Conservation (phyloP, 2,113 vertebrate genomes). For the Lanius collurio region DNA sequence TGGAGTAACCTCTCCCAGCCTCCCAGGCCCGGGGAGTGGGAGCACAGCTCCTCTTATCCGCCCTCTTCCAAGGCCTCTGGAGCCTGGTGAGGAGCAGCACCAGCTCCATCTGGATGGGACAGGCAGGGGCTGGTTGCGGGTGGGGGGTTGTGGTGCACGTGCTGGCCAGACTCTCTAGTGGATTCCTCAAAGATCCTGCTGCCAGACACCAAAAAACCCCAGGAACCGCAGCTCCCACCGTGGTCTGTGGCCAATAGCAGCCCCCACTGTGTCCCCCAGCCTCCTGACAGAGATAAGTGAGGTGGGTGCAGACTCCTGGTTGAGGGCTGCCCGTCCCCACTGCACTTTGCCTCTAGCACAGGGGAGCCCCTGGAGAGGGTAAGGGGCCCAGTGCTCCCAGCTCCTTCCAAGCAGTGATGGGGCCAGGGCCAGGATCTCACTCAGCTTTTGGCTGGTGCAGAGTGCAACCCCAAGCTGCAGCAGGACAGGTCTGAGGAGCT, state of each 20-base stretch:
- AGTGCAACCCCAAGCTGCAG: not conserved
- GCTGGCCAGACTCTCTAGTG: not conserved
- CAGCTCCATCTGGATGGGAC: constrained; percentile 32
- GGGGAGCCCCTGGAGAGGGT: not conserved
- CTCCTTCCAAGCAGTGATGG: not conserved
- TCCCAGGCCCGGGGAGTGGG: accelerated
- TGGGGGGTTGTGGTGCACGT: not conserved
- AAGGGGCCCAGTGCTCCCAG: not conserved
- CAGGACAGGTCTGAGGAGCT: accelerated
- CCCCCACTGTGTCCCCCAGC: accelerated
- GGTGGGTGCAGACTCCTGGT: not conserved
- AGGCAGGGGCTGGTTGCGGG: not conserved
- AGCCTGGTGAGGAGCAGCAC: constrained; percentile 7
- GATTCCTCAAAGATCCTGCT: not conserved
- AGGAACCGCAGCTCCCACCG: accelerated
- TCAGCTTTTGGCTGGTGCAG: not conserved
- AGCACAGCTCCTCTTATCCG: not conserved
- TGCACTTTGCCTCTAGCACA: accelerated
- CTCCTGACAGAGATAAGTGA: not conserved
- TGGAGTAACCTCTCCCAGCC: not conserved
- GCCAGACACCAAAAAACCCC: not conserved
- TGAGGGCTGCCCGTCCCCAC: not conserved
- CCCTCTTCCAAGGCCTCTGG: constrained; percentile 25
- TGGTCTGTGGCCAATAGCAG: accelerated
- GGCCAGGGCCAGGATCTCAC: not conserved